phyloP scores from a whole-genome alignment of 1,140 invertebrate genomes.

The Magallana angulata region DNA sequence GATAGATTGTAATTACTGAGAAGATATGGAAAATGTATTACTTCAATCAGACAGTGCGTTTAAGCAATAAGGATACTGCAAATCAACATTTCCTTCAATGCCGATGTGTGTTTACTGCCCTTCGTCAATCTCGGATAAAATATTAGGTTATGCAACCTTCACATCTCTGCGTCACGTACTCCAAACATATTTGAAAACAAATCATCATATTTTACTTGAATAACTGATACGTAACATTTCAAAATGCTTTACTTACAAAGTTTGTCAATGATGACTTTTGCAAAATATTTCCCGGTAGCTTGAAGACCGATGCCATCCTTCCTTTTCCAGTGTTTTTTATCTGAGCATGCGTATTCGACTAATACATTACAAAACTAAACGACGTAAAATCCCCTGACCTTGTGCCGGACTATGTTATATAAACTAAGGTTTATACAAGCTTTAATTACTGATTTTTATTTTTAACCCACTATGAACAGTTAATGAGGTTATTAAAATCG shows the following conservation, averaged over 20 bases:
- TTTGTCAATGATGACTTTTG: conserved; percentile 12
- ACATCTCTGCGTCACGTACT: not conserved
- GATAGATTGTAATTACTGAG: not conserved
- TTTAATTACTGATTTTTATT: too few relatives aligned
- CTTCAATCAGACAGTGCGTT: too few relatives aligned
- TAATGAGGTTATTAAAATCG: too few relatives aligned
- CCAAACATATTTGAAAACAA: not conserved
- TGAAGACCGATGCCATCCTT: conserved; percentile 21
- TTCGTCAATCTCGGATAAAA: not conserved
- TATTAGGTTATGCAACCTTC: not conserved
- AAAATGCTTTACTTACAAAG: not conserved
- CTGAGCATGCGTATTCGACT: not conserved
- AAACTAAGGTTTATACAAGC: too few relatives aligned
- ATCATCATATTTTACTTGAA: too few relatives aligned
- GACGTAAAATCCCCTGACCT: too few relatives aligned
- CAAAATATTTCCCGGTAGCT: conserved; percentile 24
- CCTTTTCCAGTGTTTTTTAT: not conserved
- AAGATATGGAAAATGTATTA: not conserved
- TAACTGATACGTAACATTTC: too few relatives aligned
- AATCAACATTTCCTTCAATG: not conserved
- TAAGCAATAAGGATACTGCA: not conserved
- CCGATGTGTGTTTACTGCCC: not conserved
- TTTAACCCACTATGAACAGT: too few relatives aligned
- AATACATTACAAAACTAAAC: not conserved
- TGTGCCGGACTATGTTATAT: too few relatives aligned